Conservation (phyloP, 2,113 vertebrate genomes). For the Tringa solitaria region DNA sequence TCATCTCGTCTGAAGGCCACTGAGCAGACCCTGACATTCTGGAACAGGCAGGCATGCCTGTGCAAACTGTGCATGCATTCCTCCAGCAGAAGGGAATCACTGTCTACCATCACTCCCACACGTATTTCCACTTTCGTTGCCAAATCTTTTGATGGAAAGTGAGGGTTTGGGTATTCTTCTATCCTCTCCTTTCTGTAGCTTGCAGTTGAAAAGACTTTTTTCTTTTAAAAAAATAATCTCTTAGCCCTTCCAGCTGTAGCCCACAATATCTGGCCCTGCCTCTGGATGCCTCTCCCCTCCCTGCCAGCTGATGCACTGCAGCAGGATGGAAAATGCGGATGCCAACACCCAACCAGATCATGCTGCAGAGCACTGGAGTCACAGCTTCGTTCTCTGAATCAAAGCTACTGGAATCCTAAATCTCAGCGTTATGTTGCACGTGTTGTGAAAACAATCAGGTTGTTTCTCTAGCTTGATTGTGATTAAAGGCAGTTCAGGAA, state of each 20-base stretch:
- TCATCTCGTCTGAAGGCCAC: neutral
- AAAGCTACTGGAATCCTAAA: neutral
- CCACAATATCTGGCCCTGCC: neutral
- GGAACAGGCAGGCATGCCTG: neutral
- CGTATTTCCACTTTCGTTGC: neutral
- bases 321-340: neutral
- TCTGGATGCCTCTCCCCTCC: neutral
- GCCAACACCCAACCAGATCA: neutral
- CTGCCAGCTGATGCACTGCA: neutral
- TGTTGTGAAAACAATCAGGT: neutral
- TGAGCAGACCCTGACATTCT: neutral
- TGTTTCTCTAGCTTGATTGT: neutral
- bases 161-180: accelerated
- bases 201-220: neutral
- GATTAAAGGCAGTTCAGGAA: neutral
- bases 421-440: neutral
- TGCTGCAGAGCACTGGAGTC: neutral
- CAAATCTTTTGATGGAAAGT: neutral
- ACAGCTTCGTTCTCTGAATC: neutral
- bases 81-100: neutral
- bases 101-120: neutral
- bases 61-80: neutral
- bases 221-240: neutral
- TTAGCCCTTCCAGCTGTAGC: neutral
- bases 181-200: neutral